phyloP scores from a whole-genome alignment of 92 coral and sea anemone species.

The Palythoa grandiflora region DNA sequence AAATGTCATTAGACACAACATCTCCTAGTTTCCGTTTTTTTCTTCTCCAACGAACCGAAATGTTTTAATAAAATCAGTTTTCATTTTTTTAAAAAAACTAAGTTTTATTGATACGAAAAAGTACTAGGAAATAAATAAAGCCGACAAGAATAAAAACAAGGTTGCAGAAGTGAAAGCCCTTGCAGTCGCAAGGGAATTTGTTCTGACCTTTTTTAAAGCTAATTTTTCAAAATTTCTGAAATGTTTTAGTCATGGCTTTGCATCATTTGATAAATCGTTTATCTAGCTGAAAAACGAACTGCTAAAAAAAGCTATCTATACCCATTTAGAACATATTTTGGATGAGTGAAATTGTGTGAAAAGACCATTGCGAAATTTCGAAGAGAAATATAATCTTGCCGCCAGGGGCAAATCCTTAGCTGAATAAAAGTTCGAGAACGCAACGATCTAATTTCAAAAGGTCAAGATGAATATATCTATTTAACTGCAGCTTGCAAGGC shows the following conservation, averaged over 20 bases:
- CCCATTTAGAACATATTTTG: neutral
- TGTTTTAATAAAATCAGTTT: neutral
- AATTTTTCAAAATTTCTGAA: neutral
- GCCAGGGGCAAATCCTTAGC: neutral
- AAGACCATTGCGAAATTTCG: constrained; percentile 4
- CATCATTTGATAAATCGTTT: neutral
- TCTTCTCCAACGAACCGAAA: constrained; percentile 5
- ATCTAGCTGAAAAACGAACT: neutral
- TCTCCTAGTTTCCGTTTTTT: constrained; percentile 22
- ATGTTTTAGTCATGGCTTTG: neutral
- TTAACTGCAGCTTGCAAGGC: too few relatives aligned
- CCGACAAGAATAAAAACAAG: neutral
- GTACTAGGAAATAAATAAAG: neutral
- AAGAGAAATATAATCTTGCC: neutral
- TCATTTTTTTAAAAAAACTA: neutral
- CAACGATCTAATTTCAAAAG: neutral
- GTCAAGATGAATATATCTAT: neutral
- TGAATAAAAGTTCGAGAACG: neutral
- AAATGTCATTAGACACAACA: constrained; percentile 19
- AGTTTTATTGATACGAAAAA: neutral
- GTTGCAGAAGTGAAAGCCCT: too few relatives aligned
- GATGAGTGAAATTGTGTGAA: neutral
- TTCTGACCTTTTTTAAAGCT: too few relatives aligned
- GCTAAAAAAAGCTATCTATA: neutral
- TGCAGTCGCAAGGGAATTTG: too few relatives aligned